phyloP scores from a whole-genome alignment of 2,797 vertebrate genomes.

The Lutjanus campechanus region DNA sequence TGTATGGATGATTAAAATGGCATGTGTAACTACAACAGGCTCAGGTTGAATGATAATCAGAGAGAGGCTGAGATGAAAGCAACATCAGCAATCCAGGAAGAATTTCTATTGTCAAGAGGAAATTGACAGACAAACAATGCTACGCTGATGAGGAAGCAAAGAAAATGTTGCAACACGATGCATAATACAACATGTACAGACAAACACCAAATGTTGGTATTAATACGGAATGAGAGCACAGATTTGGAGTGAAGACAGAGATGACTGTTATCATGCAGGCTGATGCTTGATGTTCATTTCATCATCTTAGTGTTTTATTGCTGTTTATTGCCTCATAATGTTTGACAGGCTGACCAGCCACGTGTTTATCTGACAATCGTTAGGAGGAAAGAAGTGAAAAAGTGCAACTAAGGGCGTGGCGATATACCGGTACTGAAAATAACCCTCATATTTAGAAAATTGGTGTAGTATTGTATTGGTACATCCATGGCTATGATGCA shows the following conservation, averaged over 20 bases:
- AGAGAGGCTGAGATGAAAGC: slow-evolving; percentile 7
- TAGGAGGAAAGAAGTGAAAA: no score
- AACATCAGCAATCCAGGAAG: neutral
- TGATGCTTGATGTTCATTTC: neutral
- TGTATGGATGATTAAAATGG: slow-evolving; percentile 30
- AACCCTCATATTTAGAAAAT: no score
- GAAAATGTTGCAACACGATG: neutral
- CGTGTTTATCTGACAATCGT: neutral
- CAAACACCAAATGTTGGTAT: neutral
- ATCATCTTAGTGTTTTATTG: neutral
- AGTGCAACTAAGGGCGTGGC: no score
- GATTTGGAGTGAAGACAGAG: neutral
- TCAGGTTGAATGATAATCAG: slow-evolving; percentile 18
- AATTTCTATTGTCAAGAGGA: neutral
- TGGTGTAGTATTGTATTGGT: no score
- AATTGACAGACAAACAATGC: neutral
- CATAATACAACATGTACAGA: neutral
- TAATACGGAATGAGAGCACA: neutral
- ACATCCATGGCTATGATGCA: no score
- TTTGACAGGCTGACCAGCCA: neutral
- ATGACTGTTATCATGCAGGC: neutral
- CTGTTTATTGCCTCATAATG: slow-evolving; percentile 29
- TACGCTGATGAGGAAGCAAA: neutral
- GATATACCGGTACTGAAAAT: no score
- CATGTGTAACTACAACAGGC: neutral